Base-by-base conservation (phyloP, 1,140 invertebrate species). In the Colletes gigas region DNA sequence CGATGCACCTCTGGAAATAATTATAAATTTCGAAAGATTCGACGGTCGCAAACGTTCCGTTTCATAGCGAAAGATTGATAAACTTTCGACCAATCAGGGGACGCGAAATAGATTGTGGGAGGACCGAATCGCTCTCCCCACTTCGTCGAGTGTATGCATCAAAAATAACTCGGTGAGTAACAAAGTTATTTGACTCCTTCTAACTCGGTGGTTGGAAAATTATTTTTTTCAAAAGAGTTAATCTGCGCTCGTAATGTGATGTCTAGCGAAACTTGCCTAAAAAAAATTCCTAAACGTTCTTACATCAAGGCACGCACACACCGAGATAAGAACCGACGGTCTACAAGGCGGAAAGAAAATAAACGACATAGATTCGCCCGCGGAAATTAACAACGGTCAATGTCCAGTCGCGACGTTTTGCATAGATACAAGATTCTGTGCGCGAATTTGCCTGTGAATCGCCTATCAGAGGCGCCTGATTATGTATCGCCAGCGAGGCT, bases 331-430 rank as follows among this genome's bases (percentile, higher is more conserved):
- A 3, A 67, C 6, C 17, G 44, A 44, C 60, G 60, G 41, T 84
- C 21, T 30, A 21, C n/a, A n/a, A 15, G 4, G 4, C 14, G 21
- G 6, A 52, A 14, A 14, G 19, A 41, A 63, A 69, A 54, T 14
- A 17, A 60, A 47, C 39, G 6, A 66, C 19, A n/a, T 7, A 54
- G 17, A 63, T 15, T 30, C 47, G 14, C 17, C 9, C 57, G 12
- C 44, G 55, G 63, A 84, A 81, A 78, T 74, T 62, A 75, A 12
- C n/a, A 57, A 57, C 69, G 83, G 39, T 68, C 84, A 85, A 86
- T 80, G 83, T 85, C 47, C 84, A 86, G 52, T 65, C 63, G 69
- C 74, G 55, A 75, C 52, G n/a, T 19, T 59, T 30, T 50, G 69
- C 54, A 17, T 54, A 73, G 57, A 85, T 86, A 74, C 47, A 17